A percentile compares a stretch with the other conserved stretches of the same genome.
Conservation (phyloP, 2,888 invertebrate genomes). For the Kryphioiulus occultus region DNA sequence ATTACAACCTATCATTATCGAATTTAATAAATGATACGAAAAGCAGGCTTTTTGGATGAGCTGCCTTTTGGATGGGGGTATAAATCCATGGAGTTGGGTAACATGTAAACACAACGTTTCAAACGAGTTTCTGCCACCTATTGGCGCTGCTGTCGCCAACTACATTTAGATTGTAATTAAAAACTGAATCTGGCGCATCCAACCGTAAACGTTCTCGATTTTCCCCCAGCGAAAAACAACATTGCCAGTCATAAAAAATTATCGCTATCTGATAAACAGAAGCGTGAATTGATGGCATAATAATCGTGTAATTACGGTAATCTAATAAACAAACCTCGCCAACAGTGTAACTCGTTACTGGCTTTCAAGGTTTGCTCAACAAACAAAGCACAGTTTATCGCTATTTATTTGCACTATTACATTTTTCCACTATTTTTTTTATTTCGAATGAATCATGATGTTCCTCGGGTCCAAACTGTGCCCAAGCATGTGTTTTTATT, state of each 20-base stretch:
- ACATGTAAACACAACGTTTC: too few species aligned
- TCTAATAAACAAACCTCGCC: background rate
- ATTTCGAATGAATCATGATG: too few species aligned
- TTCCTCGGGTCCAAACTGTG: too few species aligned
- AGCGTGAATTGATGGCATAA: background rate
- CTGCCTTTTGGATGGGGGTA: background rate
- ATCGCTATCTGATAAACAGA: conserved; percentile 20
- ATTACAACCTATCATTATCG: background rate
- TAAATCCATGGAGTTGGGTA: background rate
- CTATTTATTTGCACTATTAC: background rate
- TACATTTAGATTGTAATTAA: too few species aligned
- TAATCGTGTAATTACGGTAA: background rate
- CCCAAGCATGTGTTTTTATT: too few species aligned
- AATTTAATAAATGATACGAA: background rate
- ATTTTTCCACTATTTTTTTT: background rate
- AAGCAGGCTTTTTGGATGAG: too few species aligned
- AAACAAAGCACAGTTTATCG: background rate
- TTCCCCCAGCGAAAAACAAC: background rate
- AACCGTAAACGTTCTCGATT: background rate
- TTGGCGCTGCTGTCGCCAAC: too few species aligned
- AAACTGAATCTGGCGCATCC: background rate
- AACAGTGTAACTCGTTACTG: background rate
- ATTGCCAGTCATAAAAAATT: background rate
- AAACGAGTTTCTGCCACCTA: too few species aligned
- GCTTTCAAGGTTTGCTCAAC: background rate